These are phyloP conservation scores for Sepioteuthis lessoniana DNA, from an alignment of 2,888 invertebrate genomes.

Conservation along the genomic window DNA sequence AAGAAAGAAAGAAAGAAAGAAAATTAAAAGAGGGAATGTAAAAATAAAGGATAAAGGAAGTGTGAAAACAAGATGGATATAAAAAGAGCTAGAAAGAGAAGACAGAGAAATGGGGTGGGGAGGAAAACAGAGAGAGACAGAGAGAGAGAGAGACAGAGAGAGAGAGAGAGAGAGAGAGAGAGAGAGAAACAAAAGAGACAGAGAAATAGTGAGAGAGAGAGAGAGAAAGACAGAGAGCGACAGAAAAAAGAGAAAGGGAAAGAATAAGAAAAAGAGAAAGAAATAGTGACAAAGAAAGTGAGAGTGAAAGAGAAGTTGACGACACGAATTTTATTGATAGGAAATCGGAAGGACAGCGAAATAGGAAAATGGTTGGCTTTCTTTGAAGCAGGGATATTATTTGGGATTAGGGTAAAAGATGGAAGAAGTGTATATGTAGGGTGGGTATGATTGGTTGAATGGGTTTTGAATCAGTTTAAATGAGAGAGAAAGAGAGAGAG, in stretches of 20 bases:
- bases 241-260: neutral
- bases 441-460: no score
- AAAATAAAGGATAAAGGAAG: neutral
- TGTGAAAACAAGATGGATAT: no score
- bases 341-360: neutral
- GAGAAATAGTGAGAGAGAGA: neutral
- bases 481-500: no score
- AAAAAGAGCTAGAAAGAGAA: no score
- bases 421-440: neutral
- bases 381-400: neutral
- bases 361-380: neutral
- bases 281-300: neutral
- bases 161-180: neutral
- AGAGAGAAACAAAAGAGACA: neutral
- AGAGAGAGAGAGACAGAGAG: neutral
- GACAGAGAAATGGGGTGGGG: no score
- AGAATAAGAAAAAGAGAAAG: neutral
- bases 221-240: neutral
- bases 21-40: no score
- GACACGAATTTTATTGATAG: no score
- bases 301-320: neutral
- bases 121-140: neutral
- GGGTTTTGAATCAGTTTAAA: no score
- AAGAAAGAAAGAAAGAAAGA: no score
- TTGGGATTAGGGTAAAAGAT: neutral